These are phyloP conservation scores for Trigoniulus corallinus DNA, from an alignment of 1,140 invertebrate genomes.

Conservation along the genomic window DNA sequence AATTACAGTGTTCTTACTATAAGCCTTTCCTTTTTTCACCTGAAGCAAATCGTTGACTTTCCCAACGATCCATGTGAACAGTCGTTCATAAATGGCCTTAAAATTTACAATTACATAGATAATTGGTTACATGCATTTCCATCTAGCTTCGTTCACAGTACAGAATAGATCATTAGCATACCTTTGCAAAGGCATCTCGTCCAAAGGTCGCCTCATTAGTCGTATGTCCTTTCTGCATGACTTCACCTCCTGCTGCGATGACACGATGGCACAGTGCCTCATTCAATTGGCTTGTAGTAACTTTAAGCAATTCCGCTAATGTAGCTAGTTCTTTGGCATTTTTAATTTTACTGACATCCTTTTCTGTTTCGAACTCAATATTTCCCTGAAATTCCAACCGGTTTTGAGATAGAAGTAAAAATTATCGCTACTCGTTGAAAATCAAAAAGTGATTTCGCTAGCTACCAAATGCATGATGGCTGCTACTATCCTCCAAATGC, in stretches of 20 bases:
- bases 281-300: conserved; percentile 50
- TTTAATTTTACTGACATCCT: conserved; percentile 44
- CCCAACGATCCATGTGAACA: conserved; percentile 84
- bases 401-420: conserved; percentile 7
- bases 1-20: conserved; percentile 63
- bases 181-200: conserved; percentile 84
- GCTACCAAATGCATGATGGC: conserved; percentile 75
- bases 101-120: conserved; percentile 14
- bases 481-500: conserved; percentile 77
- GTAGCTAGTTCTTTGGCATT: conserved; percentile 38
- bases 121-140: conserved; percentile 1
- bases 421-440: background rate
- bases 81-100: conserved; percentile 70
- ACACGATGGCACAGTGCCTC: conserved; percentile 64
- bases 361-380: conserved; percentile 44
- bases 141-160: too few relatives aligned
- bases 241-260: conserved; percentile 82
- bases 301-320: conserved; percentile 50
- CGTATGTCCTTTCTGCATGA: conserved; percentile 82
- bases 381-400: conserved; percentile 48
- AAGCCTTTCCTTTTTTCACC: conserved; percentile 24
- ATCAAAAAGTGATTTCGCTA: background rate
- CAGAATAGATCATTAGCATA: conserved; percentile 17
- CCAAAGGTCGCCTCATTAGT: conserved; percentile 68
- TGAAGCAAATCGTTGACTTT: conserved; percentile 73